These are phyloP conservation scores for Arion vulgaris DNA, from an alignment of 1,140 invertebrate species.

Conservation along the genomic window DNA sequence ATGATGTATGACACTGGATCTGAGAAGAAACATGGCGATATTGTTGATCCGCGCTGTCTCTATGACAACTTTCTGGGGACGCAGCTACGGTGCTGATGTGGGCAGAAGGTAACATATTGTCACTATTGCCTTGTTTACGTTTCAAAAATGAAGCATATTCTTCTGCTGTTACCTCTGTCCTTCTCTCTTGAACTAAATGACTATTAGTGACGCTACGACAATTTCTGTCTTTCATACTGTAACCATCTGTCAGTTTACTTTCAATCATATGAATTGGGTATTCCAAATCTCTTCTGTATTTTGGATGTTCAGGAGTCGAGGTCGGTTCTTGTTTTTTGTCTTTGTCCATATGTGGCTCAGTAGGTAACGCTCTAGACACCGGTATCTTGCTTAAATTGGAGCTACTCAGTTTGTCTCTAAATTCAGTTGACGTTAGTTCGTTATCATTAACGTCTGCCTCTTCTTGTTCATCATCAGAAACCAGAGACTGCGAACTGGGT, in stretches of 20 bases:
- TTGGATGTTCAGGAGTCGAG: neutral
- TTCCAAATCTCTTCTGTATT: neutral
- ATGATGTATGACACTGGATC: neutral
- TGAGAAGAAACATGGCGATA: neutral
- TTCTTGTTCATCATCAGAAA: neutral
- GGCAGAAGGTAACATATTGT: neutral
- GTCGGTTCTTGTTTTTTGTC: neutral
- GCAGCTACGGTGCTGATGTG: neutral
- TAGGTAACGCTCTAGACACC: neutral
- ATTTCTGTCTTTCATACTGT: neutral
- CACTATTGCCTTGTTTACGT: neutral
- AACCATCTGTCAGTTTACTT: neutral
- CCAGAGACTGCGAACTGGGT: neutral
- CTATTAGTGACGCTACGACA: neutral
- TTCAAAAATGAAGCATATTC: neutral
- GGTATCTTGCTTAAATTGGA: neutral
- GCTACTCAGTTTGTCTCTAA: neutral
- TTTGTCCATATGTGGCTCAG: neutral
- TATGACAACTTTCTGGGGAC: neutral
- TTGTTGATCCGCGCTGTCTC: neutral
- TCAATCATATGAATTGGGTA: neutral
- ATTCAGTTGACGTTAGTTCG: neutral
- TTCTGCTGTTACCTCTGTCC: neutral
- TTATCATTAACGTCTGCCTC: neutral
- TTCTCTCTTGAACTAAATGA: neutral